Conservation (phyloP, 2,113 vertebrate genomes). For the Sinocyclocheilus anophthalmus region DNA sequence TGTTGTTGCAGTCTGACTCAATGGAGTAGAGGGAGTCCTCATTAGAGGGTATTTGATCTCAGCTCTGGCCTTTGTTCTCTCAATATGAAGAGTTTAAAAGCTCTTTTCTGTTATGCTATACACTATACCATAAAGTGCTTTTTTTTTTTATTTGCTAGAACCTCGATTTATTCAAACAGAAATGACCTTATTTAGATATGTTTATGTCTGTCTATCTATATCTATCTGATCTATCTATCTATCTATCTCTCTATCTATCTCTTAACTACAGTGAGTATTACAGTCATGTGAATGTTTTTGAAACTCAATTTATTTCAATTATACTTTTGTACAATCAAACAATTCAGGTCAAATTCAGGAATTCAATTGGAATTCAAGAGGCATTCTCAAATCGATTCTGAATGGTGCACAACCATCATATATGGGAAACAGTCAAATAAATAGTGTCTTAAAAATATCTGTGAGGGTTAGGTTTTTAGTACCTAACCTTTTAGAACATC, state of each 20-base stretch:
- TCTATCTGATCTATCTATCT: no score
- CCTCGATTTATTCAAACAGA: background rate
- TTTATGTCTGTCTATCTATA: no score
- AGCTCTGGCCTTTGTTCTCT: conserved; percentile 44
- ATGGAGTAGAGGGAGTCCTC: conserved; percentile 52
- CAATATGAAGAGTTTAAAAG: conserved; percentile 34
- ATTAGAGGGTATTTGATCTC: conserved; percentile 55
- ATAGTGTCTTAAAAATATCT: background rate
- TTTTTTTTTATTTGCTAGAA: background rate
- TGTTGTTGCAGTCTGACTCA: conserved; percentile 52
- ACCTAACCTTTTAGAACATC: background rate
- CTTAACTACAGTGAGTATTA: background rate
- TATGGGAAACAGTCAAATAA: background rate
- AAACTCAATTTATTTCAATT: background rate
- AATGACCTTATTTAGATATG: background rate
- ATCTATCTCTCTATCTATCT: background rate
- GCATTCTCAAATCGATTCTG: background rate
- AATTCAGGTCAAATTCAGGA: background rate
- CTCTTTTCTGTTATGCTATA: conserved; percentile 24
- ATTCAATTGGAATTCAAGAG: background rate
- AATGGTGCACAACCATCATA: background rate
- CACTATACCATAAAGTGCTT: background rate
- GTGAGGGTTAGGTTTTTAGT: background rate
- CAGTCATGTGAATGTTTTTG: background rate
- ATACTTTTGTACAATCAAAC: background rate